Evolutionary conservation across 2,113 vertebrate genomes (phyloP), one percentile per base, ranked within the genome.

Genomic region (Mobula birostris): DNA sequence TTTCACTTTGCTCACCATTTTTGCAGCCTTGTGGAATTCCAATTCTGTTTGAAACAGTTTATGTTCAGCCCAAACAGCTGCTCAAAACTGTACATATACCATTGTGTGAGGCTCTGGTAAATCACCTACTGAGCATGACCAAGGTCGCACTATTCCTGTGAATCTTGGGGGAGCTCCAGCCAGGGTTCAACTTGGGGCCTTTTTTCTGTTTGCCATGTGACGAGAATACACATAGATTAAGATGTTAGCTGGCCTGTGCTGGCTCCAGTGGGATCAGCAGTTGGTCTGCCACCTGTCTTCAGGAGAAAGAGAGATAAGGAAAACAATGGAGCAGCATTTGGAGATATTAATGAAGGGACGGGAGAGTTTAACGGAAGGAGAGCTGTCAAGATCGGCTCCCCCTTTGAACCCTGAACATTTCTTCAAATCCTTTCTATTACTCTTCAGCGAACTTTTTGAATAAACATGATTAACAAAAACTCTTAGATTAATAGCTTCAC

Each of bases 401-500:
- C 36, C 36, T 36, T 36, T 36, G 36, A 36, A 36, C 36, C 36
- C 36, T 36, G 36, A 36, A 56, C 40, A 40, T 74, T 72, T 68
- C 48, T 48, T 24, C 72, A 93, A 93, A 24, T 32, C 21, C 48
- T 36, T 61, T 93, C 8, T 92, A 7, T 1, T 90, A 12, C 74
- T 93, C 36, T 76, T 76, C 40, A 76, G 36, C 12, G 74, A 92
- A 93, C 70, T 93, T 74, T 74, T 29, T 93, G 36, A 76, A 93
- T 93, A 93, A 74, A 9, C 68, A 93, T 56, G 70, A 93, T 93
- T 72, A 9, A 24, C 66, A 72, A 68, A 48, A 95, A 96, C 96
- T 96, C 96, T 95, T 92, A 94, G 95, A 95, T 96, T 98, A 97
- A 98, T 97, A 95, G 95, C 95, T 95, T 95, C 78, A 96, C 95